These are phyloP conservation scores for Drosophila tripunctata DNA, from an alignment of 2,888 invertebrate genomes.

Conservation along the genomic window DNA sequence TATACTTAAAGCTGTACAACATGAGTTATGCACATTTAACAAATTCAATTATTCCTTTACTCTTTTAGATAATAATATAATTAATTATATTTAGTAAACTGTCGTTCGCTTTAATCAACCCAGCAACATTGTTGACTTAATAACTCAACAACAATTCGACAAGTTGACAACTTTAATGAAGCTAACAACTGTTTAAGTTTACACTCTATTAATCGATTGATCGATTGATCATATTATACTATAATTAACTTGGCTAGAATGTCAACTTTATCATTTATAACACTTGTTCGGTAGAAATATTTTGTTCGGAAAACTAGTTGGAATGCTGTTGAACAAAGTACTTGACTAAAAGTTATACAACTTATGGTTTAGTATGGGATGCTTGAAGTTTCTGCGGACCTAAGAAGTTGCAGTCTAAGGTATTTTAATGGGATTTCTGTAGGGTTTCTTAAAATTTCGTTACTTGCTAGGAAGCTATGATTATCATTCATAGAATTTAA, in stretches of 20 bases:
- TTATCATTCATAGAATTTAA: too few relatives aligned
- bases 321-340: neutral
- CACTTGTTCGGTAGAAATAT: constrained; percentile 8
- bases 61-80: neutral
- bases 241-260: neutral
- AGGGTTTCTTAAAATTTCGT: too few relatives aligned
- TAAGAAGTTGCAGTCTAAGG: too few relatives aligned
- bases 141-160: neutral
- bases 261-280: neutral
- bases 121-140: constrained; percentile 20
- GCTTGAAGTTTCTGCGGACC: too few relatives aligned
- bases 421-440: too few relatives aligned
- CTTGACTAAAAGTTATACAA: neutral
- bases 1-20: constrained; percentile 32
- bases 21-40: neutral
- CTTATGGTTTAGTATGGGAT: too few relatives aligned
- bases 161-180: constrained; percentile 20
- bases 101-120: constrained; percentile 2
- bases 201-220: constrained; percentile 12
- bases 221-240: neutral
- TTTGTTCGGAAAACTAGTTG: neutral
- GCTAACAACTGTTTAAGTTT: constrained; percentile 2
- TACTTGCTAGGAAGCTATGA: too few relatives aligned
- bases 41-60: neutral
- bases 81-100: neutral